A percentile compares a stretch with the other conserved stretches of the same genome.
Evolutionary conservation across 2,797 vertebrate species (phyloP).

Genomic region (Mus minutoides): DNA sequence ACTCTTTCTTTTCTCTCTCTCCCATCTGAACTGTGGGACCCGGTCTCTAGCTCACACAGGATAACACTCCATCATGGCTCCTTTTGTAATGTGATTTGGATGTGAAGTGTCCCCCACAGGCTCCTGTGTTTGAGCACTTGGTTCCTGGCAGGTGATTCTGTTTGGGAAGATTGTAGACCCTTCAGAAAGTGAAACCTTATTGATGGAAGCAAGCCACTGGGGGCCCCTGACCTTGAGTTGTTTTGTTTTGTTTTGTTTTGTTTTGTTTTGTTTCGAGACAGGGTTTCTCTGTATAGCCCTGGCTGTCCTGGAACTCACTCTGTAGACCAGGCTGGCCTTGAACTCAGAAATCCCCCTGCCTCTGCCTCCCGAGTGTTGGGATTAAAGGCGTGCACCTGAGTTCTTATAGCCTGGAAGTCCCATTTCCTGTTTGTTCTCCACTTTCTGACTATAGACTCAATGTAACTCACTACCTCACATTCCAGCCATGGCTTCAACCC

Average conservation of each 20-base stretch:
- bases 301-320: no score
- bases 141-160: neutral
- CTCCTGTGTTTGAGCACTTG: neutral
- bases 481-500: neutral
- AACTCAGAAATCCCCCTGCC: no score
- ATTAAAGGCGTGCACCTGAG: no score
- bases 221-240: neutral
- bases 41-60: neutral
- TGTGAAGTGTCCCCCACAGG: neutral
- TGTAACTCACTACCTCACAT: neutral
- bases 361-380: no score
- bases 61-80: neutral
- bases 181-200: neutral
- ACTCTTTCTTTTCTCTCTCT: neutral
- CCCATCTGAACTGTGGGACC: neutral
- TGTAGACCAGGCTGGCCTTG: no score
- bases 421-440: neutral
- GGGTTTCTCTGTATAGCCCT: no score
- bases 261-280: no score
- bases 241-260: no score
- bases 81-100: neutral
- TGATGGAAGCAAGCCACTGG: neutral
- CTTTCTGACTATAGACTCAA: neutral
- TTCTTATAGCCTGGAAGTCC: neutral
- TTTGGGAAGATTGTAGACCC: neutral